These are phyloP conservation scores for Furcula furcula DNA, from an alignment of 2,888 invertebrate genomes.

Conservation along the genomic window DNA sequence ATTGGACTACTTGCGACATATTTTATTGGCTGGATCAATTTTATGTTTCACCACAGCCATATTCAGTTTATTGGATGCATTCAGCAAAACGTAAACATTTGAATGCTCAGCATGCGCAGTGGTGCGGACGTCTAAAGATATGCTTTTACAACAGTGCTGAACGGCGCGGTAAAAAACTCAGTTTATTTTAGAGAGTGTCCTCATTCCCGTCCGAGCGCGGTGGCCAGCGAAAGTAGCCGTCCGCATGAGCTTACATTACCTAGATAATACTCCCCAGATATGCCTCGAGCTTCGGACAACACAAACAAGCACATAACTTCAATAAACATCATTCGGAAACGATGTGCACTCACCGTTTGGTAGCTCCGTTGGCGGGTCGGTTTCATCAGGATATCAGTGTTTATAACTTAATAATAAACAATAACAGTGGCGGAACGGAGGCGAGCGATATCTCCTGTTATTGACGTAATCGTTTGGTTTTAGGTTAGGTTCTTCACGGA, in stretches of 20 bases:
- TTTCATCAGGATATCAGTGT: constrained; percentile 42
- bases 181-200: constrained; percentile 69
- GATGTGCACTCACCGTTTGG: constrained; percentile 56
- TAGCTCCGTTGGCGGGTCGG: constrained; percentile 35
- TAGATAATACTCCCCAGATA: constrained; percentile 46
- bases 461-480: constrained; percentile 52
- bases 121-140: constrained; percentile 23
- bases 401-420: constrained; percentile 49
- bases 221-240: constrained; percentile 60
- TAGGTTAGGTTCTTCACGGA: constrained; percentile 38
- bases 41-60: constrained; percentile 13
- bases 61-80: constrained; percentile 18
- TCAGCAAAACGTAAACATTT: constrained; percentile 25
- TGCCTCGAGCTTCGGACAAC: constrained; percentile 24
- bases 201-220: constrained; percentile 59
- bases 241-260: constrained; percentile 44
- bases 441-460: constrained; percentile 37
- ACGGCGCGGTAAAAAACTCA: constrained; percentile 52
- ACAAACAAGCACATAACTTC: constrained; percentile 30
- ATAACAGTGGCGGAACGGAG: constrained; percentile 43
- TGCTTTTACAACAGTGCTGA: constrained; percentile 26
- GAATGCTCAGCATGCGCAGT: constrained; percentile 19
- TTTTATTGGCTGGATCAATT: constrained; percentile 12
- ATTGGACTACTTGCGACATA: constrained; percentile 19
- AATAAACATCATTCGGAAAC: constrained; percentile 31